These are phyloP conservation scores for Eulithis prunata DNA, from an alignment of 2,888 invertebrate genomes.

Conservation along the genomic window DNA sequence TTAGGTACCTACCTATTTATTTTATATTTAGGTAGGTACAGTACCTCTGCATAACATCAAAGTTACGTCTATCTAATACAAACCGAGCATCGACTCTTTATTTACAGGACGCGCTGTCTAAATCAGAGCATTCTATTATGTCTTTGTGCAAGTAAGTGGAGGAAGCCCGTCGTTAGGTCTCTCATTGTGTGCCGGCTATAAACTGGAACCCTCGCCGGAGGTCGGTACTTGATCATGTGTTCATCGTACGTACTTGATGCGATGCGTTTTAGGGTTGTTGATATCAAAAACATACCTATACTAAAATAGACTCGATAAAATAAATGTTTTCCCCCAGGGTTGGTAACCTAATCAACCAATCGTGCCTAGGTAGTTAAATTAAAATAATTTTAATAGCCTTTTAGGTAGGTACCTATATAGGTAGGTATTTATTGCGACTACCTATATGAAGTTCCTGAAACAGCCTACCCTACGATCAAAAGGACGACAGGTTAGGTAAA, in stretches of 20 bases:
- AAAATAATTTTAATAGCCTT: neutral
- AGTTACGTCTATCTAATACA: too few relatives aligned
- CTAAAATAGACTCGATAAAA: neutral
- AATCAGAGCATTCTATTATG: conserved; percentile 65
- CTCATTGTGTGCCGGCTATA: conserved; percentile 56
- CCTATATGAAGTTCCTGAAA: too few relatives aligned
- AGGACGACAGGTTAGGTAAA: too few relatives aligned
- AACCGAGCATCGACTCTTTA: conserved; percentile 10
- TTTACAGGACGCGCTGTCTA: conserved; percentile 71
- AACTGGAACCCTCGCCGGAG: conserved; percentile 34
- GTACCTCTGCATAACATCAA: too few relatives aligned
- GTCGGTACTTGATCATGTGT: conserved; percentile 35
- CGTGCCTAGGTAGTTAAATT: too few relatives aligned
- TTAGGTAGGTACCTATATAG: conserved; percentile 7
- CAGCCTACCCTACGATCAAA: too few relatives aligned
- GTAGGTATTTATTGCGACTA: neutral
- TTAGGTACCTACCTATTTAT: too few relatives aligned
- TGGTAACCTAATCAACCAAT: too few relatives aligned
- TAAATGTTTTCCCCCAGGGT: too few relatives aligned
- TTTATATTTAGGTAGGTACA: too few relatives aligned
- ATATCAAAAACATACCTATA: neutral
- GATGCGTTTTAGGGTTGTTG: conserved; percentile 26
- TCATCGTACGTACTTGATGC: conserved; percentile 18
- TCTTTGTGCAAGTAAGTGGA: conserved; percentile 69
- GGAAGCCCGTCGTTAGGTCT: conserved; percentile 63